Base-by-base conservation (phyloP, 2,888 invertebrate genomes). In the Minunthozetes semirufus region DNA sequence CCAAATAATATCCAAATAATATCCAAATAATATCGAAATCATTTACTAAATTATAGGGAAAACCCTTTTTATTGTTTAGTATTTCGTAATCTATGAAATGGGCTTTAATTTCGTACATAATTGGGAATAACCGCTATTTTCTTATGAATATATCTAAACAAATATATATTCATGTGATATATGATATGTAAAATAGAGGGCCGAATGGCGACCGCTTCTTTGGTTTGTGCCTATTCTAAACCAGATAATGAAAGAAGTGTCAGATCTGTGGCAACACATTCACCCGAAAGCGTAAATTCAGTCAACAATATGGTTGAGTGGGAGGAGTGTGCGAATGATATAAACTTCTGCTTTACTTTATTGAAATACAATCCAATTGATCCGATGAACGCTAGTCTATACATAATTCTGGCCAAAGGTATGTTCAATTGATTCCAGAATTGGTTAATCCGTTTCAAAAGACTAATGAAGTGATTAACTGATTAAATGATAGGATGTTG, bases 401-500 rank as follows among this genome's bases (percentile, higher is more conserved):
- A 33, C 38, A 63, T 15, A 29, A 63, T 63, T 63, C 33, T 63
- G 33, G 63, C 33, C 38, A 63, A 63, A 63, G 63, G 63, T 63
- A 33, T 63, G 63, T 29, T 33, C 11, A 1, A 61, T 8, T 29
- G 61, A 8, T 61, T 61, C 11, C 27, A 19, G 22, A 59, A 27
- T 63, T 33, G 9, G n/a, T 3, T n/a, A 33, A 17, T 3, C 13
- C 11, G 11, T 42, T 61, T 19, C 11, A 25, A 59, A 59, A 1
- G 27, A 61, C 15, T 25, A 17, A 17, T 27, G 4, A 2, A 27
- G 22, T 63, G 63, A n/a, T 19, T 25, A n/a, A n/a, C n/a, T n/a
- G n/a, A n/a, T n/a, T n/a, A n/a, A n/a, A n/a, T n/a, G 6, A 63
- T n/a, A 73, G 73, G 73, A 25, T 73, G 73, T 33, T 73, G 59